Conservation (phyloP, 2,113 vertebrate genomes). For the Chaetodon auriga region DNA sequence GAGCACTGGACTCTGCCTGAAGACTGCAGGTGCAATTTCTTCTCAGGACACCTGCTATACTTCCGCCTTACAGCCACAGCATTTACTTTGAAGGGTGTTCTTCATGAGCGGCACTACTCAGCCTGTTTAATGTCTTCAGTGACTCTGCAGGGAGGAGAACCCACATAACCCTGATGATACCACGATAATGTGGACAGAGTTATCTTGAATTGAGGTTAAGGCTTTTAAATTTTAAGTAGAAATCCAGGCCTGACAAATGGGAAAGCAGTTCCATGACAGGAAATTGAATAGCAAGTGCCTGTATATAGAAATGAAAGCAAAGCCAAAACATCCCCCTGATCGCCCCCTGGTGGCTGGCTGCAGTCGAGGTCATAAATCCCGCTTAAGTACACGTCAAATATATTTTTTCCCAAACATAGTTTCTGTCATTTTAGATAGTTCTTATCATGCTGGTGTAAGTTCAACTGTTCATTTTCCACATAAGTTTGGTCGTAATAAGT, state of each 20-base stretch:
- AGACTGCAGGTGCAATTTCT: background rate
- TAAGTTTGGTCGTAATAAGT: too few species aligned
- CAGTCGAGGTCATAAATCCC: too few species aligned
- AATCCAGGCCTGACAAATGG: background rate
- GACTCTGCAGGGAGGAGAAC: constrained; percentile 2
- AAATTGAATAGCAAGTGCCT: background rate
- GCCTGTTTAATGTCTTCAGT: background rate
- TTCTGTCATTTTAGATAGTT: too few species aligned
- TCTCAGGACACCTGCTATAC: background rate
- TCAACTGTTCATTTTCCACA: too few species aligned
- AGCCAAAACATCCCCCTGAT: background rate
- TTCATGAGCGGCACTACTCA: background rate
- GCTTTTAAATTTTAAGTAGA: background rate
- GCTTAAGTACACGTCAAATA: too few species aligned
- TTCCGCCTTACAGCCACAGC: background rate
- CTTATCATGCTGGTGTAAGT: too few species aligned
- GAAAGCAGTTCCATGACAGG: background rate
- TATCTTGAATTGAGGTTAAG: background rate
- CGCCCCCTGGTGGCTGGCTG: too few species aligned
- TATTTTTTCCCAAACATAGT: too few species aligned
- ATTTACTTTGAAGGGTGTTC: background rate
- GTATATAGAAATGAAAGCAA: too few species aligned
- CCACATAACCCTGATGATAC: background rate
- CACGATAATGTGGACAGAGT: too few species aligned
- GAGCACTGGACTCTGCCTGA: background rate